Percentiles rank a stretch among this genome's conserved stretches.
Evolutionary conservation across 2,797 vertebrate genomes (phyloP).

Genomic region (Myotis pilosus): DNA sequence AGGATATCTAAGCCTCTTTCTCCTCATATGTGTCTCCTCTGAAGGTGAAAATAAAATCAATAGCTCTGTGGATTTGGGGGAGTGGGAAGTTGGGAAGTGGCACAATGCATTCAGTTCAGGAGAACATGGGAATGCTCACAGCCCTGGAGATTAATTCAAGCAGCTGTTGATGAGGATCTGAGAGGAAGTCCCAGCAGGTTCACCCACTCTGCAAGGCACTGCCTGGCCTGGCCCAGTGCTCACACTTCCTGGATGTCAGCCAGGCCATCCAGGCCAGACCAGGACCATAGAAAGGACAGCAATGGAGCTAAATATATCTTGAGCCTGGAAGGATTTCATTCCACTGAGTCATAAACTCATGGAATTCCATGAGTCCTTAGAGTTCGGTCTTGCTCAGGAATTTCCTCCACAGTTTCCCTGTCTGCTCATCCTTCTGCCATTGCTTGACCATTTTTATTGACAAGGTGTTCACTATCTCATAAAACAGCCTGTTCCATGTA

Average conservation of each 20-base stretch:
- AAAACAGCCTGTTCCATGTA: not conserved
- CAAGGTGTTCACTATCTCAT: not conserved
- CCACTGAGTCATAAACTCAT: not conserved
- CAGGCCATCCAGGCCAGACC: not conserved
- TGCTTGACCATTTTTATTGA: not conserved
- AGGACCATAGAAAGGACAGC: not conserved
- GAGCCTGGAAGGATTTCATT: not conserved
- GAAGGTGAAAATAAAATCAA: not conserved
- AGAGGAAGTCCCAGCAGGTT: not conserved
- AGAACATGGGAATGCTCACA: not conserved
- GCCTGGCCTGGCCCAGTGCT: not conserved
- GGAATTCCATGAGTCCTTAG: not conserved
- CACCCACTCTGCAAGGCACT: not conserved
- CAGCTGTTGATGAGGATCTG: not conserved
- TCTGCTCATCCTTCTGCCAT: not conserved
- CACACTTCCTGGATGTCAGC: not conserved
- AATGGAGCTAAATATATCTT: not conserved
- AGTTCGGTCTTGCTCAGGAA: accelerated
- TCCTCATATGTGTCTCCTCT: not conserved
- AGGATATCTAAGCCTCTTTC: not conserved
- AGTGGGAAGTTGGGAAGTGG: accelerated
- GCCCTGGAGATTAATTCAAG: not conserved
- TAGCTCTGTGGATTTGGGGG: not conserved
- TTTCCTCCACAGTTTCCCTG: not conserved
- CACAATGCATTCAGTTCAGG: not conserved